Base-by-base conservation (phyloP, 1,140 invertebrate species). In the Ostrea edulis region DNA sequence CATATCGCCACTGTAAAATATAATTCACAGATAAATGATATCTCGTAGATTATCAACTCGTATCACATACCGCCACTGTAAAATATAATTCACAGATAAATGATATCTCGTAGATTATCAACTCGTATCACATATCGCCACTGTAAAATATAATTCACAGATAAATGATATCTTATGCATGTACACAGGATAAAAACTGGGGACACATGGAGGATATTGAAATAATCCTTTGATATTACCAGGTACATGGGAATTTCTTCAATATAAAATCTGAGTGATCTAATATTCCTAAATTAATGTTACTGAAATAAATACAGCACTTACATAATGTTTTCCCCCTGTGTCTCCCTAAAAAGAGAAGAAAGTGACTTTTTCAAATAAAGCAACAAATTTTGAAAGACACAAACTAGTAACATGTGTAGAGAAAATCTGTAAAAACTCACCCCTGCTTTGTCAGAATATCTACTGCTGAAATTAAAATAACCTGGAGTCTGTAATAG, bases 11-110 rank as follows among this genome's bases (percentile, higher is more conserved):
- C 94, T 94, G 83, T 87, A 88, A 91, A 71, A 58, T 84, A 9
- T 84, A 83, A 89, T 5, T 44, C 35, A 44, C 35, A 44, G 35
- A 44, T 44, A n/a, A n/a, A n/a, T n/a, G n/a, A n/a, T n/a, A 87
- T 97, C 96, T 2, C 98, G 98, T 52, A 99, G 95, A 95, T 99
- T 99, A 96, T 99, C 98, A 84, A 99, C 95, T 35, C 98, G 96
- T 93, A 99, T 98, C 94, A 98, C 99, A 93, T 99, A 99, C 51
- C 98, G 90, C 94, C 94, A 95, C 94, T 94, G 83, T 87, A 88
- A 91, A 71, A 58, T 84, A 9, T 84, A 83, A 89, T 5, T 44
- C 35, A 44, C 35, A 44, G 35, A 44, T 44, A n/a, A n/a, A n/a
- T n/a, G n/a, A n/a, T n/a, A 87, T 97, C 96, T 2, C 98, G 98